Conservation (phyloP, 2,888 invertebrate species). For the Coenonympha arcania region DNA sequence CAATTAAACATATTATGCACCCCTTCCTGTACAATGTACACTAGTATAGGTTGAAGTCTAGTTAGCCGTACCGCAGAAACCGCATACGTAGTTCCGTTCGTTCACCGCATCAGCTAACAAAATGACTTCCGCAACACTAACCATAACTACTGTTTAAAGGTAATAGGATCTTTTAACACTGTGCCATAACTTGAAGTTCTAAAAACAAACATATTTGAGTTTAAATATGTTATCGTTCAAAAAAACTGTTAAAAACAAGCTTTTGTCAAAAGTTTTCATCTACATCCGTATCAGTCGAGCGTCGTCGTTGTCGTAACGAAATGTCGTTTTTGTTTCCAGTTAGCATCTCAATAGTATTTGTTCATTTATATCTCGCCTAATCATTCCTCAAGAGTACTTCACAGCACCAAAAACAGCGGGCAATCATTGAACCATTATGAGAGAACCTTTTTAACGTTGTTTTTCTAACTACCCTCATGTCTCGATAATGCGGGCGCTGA, state of each 20-base stretch:
- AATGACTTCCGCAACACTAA: too few species aligned
- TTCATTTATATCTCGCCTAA: neutral
- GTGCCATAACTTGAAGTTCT: too few species aligned
- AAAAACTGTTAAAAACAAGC: too few species aligned
- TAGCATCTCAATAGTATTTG: too few species aligned
- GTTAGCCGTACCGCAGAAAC: neutral
- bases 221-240: too few species aligned
- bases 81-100: slow-evolving; percentile 3
- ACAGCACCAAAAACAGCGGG: neutral
- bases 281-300: too few species aligned
- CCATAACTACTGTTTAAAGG: too few species aligned
- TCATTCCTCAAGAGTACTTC: neutral
- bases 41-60: neutral
- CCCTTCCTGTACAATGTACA: neutral
- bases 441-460: neutral
- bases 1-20: neutral
- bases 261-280: too few species aligned
- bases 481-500: slow-evolving; percentile 2
- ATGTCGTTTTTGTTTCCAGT: too few species aligned
- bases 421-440: neutral
- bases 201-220: too few species aligned
- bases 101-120: neutral
- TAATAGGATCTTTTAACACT: too few species aligned
- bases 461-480: slow-evolving; percentile 10
- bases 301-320: too few species aligned